Percentiles rank a stretch among this genome's conserved stretches.
Conservation (phyloP, 1,140 invertebrate species). For the Episyrphus balteatus region DNA sequence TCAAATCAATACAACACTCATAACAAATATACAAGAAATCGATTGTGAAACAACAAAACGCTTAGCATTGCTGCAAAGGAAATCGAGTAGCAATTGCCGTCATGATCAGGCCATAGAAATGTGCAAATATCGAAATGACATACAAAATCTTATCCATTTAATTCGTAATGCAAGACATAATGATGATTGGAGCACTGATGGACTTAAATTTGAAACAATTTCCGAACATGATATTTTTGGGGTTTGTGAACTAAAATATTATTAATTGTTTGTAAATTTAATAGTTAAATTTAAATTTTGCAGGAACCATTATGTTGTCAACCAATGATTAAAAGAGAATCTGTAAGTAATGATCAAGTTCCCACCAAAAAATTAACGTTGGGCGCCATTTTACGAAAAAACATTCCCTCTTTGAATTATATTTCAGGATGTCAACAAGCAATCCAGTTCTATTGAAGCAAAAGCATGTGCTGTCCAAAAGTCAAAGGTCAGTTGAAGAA, state of each 20-base stretch:
- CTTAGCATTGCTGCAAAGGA: conserved; percentile 4
- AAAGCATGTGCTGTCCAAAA: not conserved
- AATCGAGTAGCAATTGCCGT: conserved; percentile 1
- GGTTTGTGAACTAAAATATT: no score
- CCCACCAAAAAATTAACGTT: no score
- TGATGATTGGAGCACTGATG: conserved; percentile 12
- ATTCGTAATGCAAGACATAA: conserved; percentile 19
- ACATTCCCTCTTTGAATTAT: no score
- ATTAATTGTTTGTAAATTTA: no score
- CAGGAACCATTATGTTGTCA: no score
- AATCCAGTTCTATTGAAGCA: not conserved
- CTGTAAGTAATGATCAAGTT: no score
- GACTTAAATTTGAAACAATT: conserved; percentile 18
- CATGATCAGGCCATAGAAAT: conserved; percentile 11
- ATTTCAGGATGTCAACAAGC: not conserved
- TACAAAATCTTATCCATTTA: conserved; percentile 17
- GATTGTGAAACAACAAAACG: conserved; percentile 13
- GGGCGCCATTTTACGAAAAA: no score
- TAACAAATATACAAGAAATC: conserved; percentile 19
- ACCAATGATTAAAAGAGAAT: no score
- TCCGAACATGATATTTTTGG: not conserved
- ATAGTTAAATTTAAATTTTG: no score
- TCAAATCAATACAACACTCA: conserved; percentile 14
- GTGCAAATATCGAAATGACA: conserved; percentile 18
- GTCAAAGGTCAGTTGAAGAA: not conserved